Conservation (phyloP, 2,888 invertebrate species). For the Scelioninae gen. 2 region DNA sequence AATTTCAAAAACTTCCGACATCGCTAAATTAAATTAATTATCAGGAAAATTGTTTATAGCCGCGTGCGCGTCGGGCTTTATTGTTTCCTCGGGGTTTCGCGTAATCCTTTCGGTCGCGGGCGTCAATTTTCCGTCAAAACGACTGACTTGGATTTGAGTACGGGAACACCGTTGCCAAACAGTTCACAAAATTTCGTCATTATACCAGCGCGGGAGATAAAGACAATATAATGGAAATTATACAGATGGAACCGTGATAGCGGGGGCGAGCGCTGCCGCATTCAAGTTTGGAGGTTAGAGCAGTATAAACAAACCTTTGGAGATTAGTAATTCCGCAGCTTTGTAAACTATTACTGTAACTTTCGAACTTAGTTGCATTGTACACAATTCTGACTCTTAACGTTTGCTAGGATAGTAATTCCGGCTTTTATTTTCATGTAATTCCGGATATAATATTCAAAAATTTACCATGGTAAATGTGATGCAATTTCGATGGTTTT, state of each 20-base stretch:
- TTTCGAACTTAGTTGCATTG: slow-evolving; percentile 23
- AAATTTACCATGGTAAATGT: too few species aligned
- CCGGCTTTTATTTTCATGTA: background rate
- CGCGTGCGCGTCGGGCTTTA: too few species aligned
- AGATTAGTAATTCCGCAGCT: slow-evolving; percentile 42
- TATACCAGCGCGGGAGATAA: slow-evolving; percentile 25
- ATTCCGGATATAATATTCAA: background rate
- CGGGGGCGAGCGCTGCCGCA: slow-evolving; percentile 7
- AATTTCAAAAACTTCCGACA: slow-evolving; percentile 1
- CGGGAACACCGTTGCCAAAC: slow-evolving; percentile 24
- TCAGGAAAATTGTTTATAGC: slow-evolving; percentile 13
- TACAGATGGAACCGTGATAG: slow-evolving; percentile 37
- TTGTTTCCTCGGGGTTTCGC: too few species aligned
- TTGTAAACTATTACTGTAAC: slow-evolving; percentile 39
- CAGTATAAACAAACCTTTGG: slow-evolving; percentile 41
- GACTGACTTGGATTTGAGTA: slow-evolving; percentile 49
- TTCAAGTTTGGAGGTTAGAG: slow-evolving; percentile 37
- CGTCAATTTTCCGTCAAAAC: too few species aligned
- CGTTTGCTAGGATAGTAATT: slow-evolving; percentile 23
- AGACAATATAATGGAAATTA: slow-evolving; percentile 41
- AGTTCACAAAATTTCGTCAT: slow-evolving; percentile 36
- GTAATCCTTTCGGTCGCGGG: too few species aligned
- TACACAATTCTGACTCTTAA: background rate
- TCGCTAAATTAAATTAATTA: slow-evolving; percentile 23
- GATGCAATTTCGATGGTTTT: too few species aligned